Evolutionary conservation across 2,797 vertebrate species (phyloP).

Genomic region (Microhierax caerulescens): DNA sequence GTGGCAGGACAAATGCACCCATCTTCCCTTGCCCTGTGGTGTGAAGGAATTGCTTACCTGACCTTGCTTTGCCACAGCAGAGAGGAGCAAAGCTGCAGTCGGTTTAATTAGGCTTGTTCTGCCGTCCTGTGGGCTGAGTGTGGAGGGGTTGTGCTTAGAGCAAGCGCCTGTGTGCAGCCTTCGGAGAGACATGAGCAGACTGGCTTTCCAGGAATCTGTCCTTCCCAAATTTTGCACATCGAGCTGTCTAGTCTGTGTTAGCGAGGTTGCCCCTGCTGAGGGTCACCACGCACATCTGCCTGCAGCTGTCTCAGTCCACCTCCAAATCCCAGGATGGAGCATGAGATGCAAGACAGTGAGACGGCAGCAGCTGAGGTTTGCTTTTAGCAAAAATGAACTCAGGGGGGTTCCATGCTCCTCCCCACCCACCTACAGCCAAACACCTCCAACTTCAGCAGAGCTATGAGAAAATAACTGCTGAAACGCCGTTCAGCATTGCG

Average conservation of each 20-base stretch:
- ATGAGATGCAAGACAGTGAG: background rate
- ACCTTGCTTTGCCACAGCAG: background rate
- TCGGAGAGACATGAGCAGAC: background rate
- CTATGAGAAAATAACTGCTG: background rate
- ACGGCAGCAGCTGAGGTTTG: background rate
- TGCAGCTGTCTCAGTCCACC: background rate
- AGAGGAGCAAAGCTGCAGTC: background rate
- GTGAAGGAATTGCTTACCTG: background rate
- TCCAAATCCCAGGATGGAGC: background rate
- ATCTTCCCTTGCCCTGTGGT: background rate
- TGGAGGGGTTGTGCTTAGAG: background rate
- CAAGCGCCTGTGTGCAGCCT: background rate
- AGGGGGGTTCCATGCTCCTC: background rate
- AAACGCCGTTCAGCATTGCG: background rate
- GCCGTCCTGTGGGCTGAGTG: background rate
- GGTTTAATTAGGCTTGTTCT: background rate
- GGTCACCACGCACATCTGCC: background rate
- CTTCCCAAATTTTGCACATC: fast-evolving
- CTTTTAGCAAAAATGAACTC: background rate
- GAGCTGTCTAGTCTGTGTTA: background rate
- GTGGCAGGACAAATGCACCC: background rate
- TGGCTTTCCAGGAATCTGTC: background rate
- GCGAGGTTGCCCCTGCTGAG: fast-evolving
- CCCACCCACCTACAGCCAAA: background rate
- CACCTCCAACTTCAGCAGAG: background rate